A percentile compares a stretch with the other conserved stretches of the same genome.
Evolutionary conservation across 2,113 vertebrate genomes (phyloP).

Genomic region (Phaethon lepturus): DNA sequence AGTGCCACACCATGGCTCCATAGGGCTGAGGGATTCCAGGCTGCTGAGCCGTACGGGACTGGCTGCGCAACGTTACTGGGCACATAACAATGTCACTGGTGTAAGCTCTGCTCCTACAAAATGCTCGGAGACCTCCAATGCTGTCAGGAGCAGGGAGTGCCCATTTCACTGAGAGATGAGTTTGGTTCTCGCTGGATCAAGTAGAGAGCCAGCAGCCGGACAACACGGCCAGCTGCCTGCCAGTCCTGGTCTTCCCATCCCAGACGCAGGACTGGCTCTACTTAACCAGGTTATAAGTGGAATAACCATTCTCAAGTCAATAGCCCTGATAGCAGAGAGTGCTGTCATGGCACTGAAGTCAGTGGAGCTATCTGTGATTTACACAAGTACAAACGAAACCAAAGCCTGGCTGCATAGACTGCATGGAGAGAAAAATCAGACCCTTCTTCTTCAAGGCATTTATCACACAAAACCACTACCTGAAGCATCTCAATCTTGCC

Average conservation of each 20-base stretch:
- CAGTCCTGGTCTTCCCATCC: neutral
- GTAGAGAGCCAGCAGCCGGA: neutral
- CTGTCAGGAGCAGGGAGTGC: neutral
- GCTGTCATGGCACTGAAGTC: neutral
- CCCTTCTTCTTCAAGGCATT: neutral
- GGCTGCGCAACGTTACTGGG: neutral
- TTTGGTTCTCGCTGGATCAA: neutral
- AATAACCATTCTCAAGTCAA: neutral
- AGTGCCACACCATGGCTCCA: neutral
- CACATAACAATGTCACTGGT: neutral
- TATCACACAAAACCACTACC: neutral
- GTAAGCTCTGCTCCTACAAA: neutral
- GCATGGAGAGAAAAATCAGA: neutral
- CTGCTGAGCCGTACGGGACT: neutral
- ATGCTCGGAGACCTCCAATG: rapidly evolving
- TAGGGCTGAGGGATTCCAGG: neutral
- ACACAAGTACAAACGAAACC: neutral
- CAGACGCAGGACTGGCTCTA: neutral
- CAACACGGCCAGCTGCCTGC: neutral
- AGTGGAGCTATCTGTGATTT: neutral
- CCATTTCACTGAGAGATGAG: rapidly evolving
- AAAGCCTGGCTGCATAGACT: neutral
- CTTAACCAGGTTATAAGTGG: neutral
- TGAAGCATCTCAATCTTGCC: neutral
- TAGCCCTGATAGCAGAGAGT: neutral